Percentiles rank a stretch among this genome's conserved stretches.
Evolutionary conservation across 1,140 invertebrate species (phyloP).

Genomic region (Colletes latitarsis): DNA sequence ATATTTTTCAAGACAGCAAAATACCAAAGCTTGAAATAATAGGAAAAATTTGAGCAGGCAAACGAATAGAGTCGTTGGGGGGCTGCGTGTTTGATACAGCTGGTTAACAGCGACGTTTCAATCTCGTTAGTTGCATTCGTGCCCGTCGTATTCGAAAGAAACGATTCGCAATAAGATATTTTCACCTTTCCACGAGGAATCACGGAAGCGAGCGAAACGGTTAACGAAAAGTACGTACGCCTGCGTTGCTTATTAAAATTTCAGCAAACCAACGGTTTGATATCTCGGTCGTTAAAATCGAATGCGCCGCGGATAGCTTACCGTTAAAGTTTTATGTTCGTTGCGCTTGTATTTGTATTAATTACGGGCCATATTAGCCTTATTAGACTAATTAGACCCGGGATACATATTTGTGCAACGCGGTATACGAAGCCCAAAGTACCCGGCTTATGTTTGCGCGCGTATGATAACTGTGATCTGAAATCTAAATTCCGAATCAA

Average conservation of each 20-base stretch:
- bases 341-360: constrained; percentile 29
- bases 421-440: constrained; percentile 18
- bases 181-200: background rate
- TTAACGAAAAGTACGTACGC: background rate
- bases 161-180: background rate
- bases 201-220: background rate
- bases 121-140: too few species aligned
- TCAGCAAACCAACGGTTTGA: background rate
- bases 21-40: too few species aligned
- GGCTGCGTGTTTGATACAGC: too few species aligned
- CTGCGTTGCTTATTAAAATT: background rate
- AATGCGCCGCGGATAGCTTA: background rate
- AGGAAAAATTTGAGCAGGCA: too few species aligned
- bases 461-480: background rate
- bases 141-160: background rate
- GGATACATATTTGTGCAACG: constrained; percentile 33
- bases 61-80: too few species aligned
- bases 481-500: background rate
- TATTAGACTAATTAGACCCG: constrained; percentile 41
- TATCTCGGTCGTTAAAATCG: background rate
- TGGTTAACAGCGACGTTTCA: too few species aligned
- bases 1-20: too few species aligned
- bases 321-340: constrained; percentile 31
- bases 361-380: constrained; percentile 38
- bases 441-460: constrained; percentile 25